A percentile compares a stretch with the other conserved stretches of the same genome.
Conservation (phyloP, 2,113 vertebrate species). For the Pelodiscus sinensis region DNA sequence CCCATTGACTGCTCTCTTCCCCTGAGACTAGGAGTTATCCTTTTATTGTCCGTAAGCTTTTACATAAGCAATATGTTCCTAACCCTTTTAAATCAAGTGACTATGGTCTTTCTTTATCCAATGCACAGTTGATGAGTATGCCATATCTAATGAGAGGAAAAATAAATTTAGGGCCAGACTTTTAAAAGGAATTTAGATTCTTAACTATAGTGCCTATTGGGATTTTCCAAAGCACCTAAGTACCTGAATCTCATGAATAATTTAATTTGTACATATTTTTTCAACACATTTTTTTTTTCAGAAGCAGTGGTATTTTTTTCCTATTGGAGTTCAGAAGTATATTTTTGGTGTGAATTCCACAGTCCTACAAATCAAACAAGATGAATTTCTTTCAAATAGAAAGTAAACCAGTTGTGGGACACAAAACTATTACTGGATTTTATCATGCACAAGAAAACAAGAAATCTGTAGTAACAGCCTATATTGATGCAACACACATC, state of each 20-base stretch:
- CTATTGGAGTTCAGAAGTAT: neutral
- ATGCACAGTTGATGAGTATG: neutral
- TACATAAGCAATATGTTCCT: neutral
- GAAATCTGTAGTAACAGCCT: neutral
- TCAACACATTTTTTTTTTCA: neutral
- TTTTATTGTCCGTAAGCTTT: neutral
- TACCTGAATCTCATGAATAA: neutral
- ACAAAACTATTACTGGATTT: neutral
- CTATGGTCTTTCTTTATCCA: neutral
- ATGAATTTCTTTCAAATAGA: neutral
- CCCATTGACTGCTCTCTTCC: too few relatives aligned
- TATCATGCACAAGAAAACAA: neutral
- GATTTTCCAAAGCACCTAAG: neutral
- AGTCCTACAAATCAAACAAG: neutral
- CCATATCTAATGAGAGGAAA: neutral
- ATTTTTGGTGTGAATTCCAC: neutral
- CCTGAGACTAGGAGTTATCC: neutral
- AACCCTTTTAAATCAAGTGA: neutral
- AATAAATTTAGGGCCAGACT: neutral
- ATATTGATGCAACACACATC: neutral
- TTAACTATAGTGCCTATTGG: neutral
- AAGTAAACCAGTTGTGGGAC: neutral
- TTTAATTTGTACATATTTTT: neutral
- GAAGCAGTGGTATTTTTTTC: neutral
- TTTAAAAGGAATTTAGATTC: neutral